These are phyloP conservation scores for Centropyge bicolor DNA, from an alignment of 2,797 vertebrate genomes.

Conservation along the genomic window DNA sequence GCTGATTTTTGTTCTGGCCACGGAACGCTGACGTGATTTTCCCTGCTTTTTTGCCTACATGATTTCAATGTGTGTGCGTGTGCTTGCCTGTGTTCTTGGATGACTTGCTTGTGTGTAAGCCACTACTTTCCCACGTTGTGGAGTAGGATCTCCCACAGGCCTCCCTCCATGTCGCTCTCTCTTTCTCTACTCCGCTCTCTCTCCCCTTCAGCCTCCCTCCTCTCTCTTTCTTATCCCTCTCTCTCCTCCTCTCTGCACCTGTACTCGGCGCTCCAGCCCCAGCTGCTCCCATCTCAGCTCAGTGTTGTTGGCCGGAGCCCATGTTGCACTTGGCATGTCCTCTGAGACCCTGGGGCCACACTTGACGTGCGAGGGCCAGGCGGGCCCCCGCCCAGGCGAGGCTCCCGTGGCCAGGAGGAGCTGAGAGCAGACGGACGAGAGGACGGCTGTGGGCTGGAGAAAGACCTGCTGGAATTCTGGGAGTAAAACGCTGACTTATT, in stretches of 20 bases:
- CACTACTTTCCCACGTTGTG: conserved; percentile 85
- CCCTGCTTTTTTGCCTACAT: conserved; percentile 43
- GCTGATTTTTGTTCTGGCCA: conserved; percentile 58
- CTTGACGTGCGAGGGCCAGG: conserved; percentile 83
- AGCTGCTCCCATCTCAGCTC: conserved; percentile 81
- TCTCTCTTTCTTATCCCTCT: conserved; percentile 41
- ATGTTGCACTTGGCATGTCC: conserved; percentile 89
- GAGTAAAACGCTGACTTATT: conserved; percentile 76
- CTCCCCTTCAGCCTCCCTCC: conserved; percentile 31
- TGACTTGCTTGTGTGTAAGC: conserved; percentile 79
- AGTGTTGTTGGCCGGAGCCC: conserved; percentile 78
- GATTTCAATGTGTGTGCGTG: conserved; percentile 69
- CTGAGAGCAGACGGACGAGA: conserved; percentile 69
- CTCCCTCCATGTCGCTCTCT: conserved; percentile 63
- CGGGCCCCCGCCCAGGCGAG: conserved; percentile 75
- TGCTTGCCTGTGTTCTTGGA: conserved; percentile 74
- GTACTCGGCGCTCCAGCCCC: conserved; percentile 78
- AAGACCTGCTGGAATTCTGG: conserved; percentile 73
- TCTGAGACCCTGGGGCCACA: conserved; percentile 83
- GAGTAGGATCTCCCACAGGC: conserved; percentile 79
- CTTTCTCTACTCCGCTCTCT: conserved; percentile 33
- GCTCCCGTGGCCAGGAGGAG: conserved; percentile 76
- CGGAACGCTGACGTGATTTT: conserved; percentile 55
- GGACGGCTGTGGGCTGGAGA: conserved; percentile 66
- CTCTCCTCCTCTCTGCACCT: conserved; percentile 82